Conservation (phyloP, 2,113 vertebrate species). For the Cynopterus brachyotis region DNA sequence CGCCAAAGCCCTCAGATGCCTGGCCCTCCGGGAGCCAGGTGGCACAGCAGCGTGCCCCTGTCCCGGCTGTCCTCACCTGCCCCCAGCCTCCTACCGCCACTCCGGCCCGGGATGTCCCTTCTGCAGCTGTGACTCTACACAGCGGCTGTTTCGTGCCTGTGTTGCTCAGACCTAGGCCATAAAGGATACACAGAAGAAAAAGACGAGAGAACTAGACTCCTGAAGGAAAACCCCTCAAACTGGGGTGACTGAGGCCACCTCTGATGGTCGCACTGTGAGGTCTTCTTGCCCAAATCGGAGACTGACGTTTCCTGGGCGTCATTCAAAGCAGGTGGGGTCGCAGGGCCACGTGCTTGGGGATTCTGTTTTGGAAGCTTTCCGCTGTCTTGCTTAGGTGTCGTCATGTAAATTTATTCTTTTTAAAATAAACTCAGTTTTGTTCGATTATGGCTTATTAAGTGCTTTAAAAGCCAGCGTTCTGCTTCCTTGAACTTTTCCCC, state of each 20-base stretch:
- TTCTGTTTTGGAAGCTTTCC: constrained; percentile 56
- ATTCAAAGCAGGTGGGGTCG: background rate
- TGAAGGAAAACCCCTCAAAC: background rate
- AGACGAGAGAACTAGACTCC: background rate
- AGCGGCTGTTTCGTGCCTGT: background rate
- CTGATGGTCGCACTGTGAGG: no score
- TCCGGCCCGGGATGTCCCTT: background rate
- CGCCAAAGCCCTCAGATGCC: background rate
- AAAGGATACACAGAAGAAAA: background rate
- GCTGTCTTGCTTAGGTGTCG: constrained; percentile 45
- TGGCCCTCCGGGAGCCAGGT: background rate
- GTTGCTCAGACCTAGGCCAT: background rate
- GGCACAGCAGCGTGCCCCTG: background rate
- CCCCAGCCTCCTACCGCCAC: background rate
- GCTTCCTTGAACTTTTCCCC: background rate
- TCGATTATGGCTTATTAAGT: constrained; percentile 54
- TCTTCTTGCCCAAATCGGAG: background rate
- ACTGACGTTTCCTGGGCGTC: background rate
- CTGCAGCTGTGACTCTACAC: background rate
- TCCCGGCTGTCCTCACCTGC: background rate
- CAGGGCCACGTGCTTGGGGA: background rate
- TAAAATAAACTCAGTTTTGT: constrained; percentile 48
- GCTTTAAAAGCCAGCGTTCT: constrained; percentile 30
- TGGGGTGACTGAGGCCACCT: background rate
- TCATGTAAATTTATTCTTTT: constrained; percentile 65